Base-by-base conservation (phyloP, 2,797 vertebrate genomes). In the Borostomias antarcticus region DNA sequence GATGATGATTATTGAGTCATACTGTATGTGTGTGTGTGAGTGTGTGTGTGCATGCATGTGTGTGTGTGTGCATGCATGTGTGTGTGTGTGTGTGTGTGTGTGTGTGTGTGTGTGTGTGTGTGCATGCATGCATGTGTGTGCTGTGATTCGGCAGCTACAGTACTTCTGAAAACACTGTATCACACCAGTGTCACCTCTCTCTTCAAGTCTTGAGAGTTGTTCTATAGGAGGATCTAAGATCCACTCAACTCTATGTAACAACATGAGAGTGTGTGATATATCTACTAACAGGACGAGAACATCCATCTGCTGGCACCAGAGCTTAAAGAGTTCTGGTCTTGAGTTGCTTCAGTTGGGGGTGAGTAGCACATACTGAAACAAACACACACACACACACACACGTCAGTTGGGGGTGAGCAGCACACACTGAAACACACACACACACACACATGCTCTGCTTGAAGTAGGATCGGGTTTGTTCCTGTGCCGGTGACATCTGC, bases 391-490 rank as follows among this genome's bases (percentile, higher is more conserved):
- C 23, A 30, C 66, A 48, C 58, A 51, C 66, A 62, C 58, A 28
- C n/a, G n/a, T n/a, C n/a, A n/a, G n/a, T n/a, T n/a, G n/a, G n/a
- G n/a, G 28, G 8, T 59, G 25, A 8, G 32, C 48, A 48, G 19
- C 29, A 35, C 66, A 54, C 66, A 43, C 29, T 40, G 21, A 32
- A 21, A 26, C n/a, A 19, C 68, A 45, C 53, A 29, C 64, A 47
- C 28, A 59, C 40, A n/a, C 11, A 43, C 65, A 58, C 68, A 69
- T 58, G 32, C 52, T 58, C 50, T 62, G 6, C 32, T 17, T 2
- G 2, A 53, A 77, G 40, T 5, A 21, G n/a, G 53, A 51, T 45
- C 35, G 67, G 40, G 69, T 66, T 69, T 72, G 72, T 85, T 76
- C 61, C 51, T 40, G n/a, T n/a, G 35, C 9, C 35, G 10, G 8